phyloP scores from a whole-genome alignment of 2,797 vertebrate genomes.

The Gallirallus australis region DNA sequence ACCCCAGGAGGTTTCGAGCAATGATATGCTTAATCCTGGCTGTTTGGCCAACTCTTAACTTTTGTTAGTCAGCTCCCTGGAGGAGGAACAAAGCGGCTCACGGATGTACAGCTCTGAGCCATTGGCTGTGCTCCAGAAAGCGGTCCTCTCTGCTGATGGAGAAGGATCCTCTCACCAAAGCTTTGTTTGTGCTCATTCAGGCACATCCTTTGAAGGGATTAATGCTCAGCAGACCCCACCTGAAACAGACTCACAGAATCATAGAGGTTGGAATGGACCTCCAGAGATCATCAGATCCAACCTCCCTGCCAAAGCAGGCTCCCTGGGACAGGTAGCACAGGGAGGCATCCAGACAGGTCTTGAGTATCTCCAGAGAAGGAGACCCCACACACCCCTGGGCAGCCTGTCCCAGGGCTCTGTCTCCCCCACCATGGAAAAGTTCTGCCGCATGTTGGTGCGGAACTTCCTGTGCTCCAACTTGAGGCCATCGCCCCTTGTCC shows the following conservation, averaged over 20 bases:
- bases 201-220: neutral
- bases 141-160: neutral
- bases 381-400: too few species aligned
- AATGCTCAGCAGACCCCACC: neutral
- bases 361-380: too few species aligned
- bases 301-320: too few species aligned
- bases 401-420: too few species aligned
- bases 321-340: too few species aligned
- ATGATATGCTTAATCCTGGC: constrained; percentile 34
- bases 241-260: neutral
- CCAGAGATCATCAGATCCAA: too few species aligned
- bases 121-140: constrained; percentile 45
- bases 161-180: constrained; percentile 1
- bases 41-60: constrained; percentile 26
- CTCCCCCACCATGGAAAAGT: too few species aligned
- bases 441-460: too few species aligned
- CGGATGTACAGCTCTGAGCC: constrained; percentile 27
- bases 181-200: neutral
- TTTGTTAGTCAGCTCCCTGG: constrained; percentile 39
- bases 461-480: too few species aligned
- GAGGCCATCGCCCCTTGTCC: too few species aligned
- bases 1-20: neutral
- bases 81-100: constrained; percentile 40
- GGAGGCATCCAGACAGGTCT: too few species aligned
- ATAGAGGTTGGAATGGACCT: too few species aligned